These are phyloP conservation scores for Sciurus vulgaris DNA, from an alignment of 2,797 vertebrate genomes.

Conservation along the genomic window DNA sequence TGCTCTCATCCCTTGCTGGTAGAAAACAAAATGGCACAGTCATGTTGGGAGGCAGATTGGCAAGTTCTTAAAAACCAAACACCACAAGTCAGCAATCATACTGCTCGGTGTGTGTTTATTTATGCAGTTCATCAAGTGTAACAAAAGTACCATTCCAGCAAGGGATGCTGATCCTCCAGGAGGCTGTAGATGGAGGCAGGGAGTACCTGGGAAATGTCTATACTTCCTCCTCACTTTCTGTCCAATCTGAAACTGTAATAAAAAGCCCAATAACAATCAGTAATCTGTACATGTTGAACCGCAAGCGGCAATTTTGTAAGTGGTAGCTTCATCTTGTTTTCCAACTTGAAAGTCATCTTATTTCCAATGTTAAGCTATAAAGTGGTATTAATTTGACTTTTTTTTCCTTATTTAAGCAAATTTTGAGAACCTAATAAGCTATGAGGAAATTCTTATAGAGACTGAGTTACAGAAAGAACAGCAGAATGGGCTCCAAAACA, in stretches of 20 bases:
- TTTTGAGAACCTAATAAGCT: not conserved
- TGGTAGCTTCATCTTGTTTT: not conserved
- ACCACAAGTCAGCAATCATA: not conserved
- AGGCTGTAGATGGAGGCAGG: too few species aligned
- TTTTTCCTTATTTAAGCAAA: not conserved
- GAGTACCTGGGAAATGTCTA: not conserved
- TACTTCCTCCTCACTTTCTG: not conserved
- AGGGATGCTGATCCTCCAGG: not conserved
- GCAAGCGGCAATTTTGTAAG: not conserved
- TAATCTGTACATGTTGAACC: not conserved
- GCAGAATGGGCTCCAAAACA: not conserved
- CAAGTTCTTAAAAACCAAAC: slow-evolving; percentile 4
- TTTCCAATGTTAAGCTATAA: not conserved
- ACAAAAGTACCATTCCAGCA: not conserved
- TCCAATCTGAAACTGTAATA: not conserved
- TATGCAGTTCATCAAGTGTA: not conserved
- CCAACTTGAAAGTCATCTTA: not conserved
- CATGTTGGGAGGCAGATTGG: not conserved
- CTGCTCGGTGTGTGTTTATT: not conserved
- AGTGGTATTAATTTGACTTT: not conserved
- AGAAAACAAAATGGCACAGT: not conserved
- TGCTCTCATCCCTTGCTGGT: not conserved
- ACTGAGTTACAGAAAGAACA: not conserved
- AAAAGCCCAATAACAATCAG: not conserved
- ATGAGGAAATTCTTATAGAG: not conserved